A percentile compares a stretch with the other conserved stretches of the same genome.
Conservation (phyloP, 2,797 vertebrate species). For the Pangasius sanitwongsei region DNA sequence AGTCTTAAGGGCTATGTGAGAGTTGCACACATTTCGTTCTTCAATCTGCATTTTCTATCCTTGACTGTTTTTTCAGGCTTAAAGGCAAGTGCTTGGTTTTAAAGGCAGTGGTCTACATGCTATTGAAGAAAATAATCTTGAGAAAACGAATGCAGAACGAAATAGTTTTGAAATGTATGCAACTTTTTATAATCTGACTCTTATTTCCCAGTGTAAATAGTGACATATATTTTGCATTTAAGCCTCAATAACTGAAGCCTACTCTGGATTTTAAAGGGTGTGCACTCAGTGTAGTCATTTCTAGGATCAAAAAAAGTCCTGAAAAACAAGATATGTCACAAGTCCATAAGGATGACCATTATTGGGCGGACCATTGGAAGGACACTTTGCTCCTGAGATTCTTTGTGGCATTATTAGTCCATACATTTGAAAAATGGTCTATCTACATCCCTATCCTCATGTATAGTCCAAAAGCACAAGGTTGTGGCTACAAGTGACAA, state of each 20-base stretch:
- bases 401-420: not conserved
- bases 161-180: not conserved
- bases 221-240: not conserved
- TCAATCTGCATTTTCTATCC: not conserved
- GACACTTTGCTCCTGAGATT: not conserved
- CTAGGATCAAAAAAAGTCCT: not conserved
- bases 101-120: not conserved
- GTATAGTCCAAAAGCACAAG: not conserved
- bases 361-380: too few species aligned
- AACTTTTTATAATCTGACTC: not conserved
- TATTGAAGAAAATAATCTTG: not conserved
- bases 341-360: too few species aligned
- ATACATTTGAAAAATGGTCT: not conserved
- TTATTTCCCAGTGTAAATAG: not conserved
- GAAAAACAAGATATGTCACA: not conserved
- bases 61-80: not conserved
- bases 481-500: not conserved
- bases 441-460: not conserved
- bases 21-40: not conserved
- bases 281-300: not conserved
- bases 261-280: not conserved
- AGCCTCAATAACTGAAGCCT: slow-evolving; percentile 8
- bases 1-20: not conserved
- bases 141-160: not conserved
- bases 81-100: not conserved